Evolutionary conservation across 2,888 invertebrate species (phyloP).

Genomic region (Encarsia formosa): DNA sequence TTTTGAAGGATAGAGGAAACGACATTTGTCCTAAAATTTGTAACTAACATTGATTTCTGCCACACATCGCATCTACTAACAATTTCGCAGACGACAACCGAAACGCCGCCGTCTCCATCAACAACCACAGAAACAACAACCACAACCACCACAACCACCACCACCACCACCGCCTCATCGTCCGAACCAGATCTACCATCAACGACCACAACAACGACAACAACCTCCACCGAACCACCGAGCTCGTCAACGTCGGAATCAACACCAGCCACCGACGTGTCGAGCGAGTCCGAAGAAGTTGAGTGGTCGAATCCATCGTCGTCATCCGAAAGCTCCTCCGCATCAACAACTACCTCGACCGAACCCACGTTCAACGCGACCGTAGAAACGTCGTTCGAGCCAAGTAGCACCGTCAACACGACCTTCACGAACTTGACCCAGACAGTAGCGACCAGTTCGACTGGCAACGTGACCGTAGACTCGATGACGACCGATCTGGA

Average conservation of each 20-base stretch:
- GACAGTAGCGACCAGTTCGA: not conserved
- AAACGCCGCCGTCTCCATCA: conserved; percentile 31
- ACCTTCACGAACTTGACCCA: conserved; percentile 15
- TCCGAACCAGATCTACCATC: conserved; percentile 30
- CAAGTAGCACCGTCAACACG: not conserved
- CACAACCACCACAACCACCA: conserved; percentile 36
- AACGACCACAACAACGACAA: conserved; percentile 30
- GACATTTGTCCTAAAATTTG: conserved; percentile 29
- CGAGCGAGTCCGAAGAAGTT: conserved; percentile 26
- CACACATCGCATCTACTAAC: conserved; percentile 51
- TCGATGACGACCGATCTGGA: conserved; percentile 14
- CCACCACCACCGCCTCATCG: conserved; percentile 26
- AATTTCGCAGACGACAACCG: conserved; percentile 47
- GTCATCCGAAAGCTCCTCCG: not conserved
- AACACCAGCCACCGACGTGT: conserved; percentile 18
- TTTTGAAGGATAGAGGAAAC: not conserved
- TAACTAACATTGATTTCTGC: conserved; percentile 46
- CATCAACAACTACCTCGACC: conserved; percentile 23
- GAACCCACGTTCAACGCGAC: not conserved
- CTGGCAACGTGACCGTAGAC: conserved; percentile 13
- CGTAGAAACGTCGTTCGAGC: not conserved
- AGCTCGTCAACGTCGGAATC: conserved; percentile 27
- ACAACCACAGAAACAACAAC: conserved; percentile 19
- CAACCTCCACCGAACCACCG: conserved; percentile 12
- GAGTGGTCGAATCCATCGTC: no score